Conservation (phyloP, 1,140 invertebrate species). For the Magallana angulata region DNA sequence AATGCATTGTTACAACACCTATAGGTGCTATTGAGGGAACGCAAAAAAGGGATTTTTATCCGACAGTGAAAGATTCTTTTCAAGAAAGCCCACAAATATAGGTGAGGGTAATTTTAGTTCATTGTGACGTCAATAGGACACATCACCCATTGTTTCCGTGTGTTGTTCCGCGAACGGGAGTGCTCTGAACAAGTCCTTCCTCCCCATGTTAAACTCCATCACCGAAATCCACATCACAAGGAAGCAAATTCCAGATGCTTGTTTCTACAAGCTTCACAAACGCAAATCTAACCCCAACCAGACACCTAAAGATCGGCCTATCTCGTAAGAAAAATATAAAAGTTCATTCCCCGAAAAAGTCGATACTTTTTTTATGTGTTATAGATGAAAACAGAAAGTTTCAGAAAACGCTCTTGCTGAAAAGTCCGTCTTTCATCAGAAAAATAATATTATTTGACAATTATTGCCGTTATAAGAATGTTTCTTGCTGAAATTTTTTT, state of each 20-base stretch:
- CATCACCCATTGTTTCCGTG: background rate
- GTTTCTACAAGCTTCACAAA: constrained; percentile 22
- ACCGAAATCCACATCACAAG: constrained; percentile 22
- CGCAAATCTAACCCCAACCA: background rate
- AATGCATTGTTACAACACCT: no score
- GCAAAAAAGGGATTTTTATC: no score
- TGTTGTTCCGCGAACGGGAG: constrained; percentile 19
- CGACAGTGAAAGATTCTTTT: no score
- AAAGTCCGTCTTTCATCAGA: background rate
- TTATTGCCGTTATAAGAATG: background rate
- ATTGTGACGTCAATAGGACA: constrained; percentile 24
- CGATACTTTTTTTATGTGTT: background rate
- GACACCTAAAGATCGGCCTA: constrained; percentile 5
- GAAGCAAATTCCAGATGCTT: constrained; percentile 11
- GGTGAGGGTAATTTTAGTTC: constrained; percentile 7
- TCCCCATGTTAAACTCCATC: constrained; percentile 12
- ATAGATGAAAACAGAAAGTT: background rate
- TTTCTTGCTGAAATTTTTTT: background rate
- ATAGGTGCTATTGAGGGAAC: no score
- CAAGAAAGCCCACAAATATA: no score
- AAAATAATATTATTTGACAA: background rate
- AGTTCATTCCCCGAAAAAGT: constrained; percentile 1
- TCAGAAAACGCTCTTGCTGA: background rate
- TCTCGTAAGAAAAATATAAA: background rate
- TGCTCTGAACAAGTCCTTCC: constrained; percentile 16